Conservation (phyloP, 1,140 invertebrate genomes). For the Caenorhabditis brenneri region DNA sequence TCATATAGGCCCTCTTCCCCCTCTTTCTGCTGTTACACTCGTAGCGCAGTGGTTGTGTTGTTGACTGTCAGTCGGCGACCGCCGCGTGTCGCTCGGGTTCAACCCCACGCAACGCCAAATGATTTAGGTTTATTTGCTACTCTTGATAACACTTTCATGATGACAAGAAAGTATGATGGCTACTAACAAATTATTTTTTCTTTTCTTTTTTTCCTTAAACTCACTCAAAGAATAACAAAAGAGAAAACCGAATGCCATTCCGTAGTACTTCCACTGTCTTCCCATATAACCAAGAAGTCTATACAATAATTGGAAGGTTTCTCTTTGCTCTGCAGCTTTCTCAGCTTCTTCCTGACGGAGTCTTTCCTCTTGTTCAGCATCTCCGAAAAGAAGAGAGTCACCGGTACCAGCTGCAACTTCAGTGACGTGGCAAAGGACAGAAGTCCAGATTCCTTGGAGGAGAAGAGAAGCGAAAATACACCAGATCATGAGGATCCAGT, state of each 20-base stretch:
- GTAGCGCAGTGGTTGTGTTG: slow-evolving; percentile 5
- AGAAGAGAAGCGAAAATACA: slow-evolving; percentile 66
- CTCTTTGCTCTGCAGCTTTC: slow-evolving; percentile 52
- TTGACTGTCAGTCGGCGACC: neutral
- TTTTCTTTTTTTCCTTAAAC: neutral
- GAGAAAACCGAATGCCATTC: slow-evolving; percentile 65
- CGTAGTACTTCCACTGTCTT: slow-evolving; percentile 56
- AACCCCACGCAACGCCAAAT: neutral
- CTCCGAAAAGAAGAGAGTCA: slow-evolving; percentile 54
- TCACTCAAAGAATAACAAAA: slow-evolving; percentile 67
- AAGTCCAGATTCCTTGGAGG: slow-evolving; percentile 68
- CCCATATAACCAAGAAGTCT: slow-evolving; percentile 57
- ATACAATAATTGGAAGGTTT: slow-evolving; percentile 54
- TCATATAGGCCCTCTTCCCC: neutral
- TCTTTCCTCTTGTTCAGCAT: slow-evolving; percentile 54
- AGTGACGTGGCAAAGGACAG: slow-evolving; percentile 63
- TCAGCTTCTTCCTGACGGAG: slow-evolving; percentile 56
- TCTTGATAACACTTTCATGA: slow-evolving; percentile 32
- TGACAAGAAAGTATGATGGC: slow-evolving; percentile 35
- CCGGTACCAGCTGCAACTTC: slow-evolving; percentile 55
- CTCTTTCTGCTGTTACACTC: neutral
- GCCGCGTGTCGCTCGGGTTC: neutral
- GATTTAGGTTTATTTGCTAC: slow-evolving; percentile 42
- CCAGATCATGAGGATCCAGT: slow-evolving; percentile 71
- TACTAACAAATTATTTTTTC: neutral